phyloP scores from a whole-genome alignment of 2,113 vertebrate genomes.

The Capricornis sumatraensis region DNA sequence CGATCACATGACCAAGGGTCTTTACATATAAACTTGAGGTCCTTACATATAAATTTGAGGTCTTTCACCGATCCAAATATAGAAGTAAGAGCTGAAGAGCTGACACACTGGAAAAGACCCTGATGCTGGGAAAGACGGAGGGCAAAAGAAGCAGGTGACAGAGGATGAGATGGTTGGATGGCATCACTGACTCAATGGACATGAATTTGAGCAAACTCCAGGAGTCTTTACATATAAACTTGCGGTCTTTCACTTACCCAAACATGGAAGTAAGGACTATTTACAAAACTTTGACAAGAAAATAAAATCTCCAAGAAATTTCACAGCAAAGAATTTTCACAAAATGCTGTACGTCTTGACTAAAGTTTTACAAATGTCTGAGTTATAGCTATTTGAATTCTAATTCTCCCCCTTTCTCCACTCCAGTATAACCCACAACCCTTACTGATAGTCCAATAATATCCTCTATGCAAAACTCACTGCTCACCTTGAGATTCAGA shows the following conservation, averaged over 20 bases:
- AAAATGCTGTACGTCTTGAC: conserved; percentile 56
- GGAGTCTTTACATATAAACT: conserved; percentile 42
- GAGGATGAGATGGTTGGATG: background rate
- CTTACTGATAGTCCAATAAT: conserved; percentile 29
- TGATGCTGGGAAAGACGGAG: background rate
- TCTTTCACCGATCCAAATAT: conserved; percentile 56
- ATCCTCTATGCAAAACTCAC: conserved; percentile 39
- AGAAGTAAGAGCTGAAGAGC: conserved; percentile 45
- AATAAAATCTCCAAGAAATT: conserved; percentile 50
- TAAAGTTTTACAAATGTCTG: conserved; percentile 47
- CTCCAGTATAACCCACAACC: background rate
- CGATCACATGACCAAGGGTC: conserved; percentile 59
- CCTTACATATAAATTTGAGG: background rate
- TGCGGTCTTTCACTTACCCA: background rate
- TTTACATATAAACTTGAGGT: background rate
- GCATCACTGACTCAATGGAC: background rate
- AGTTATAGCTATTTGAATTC: conserved; percentile 57
- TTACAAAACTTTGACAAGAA: conserved; percentile 69
- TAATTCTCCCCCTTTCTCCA: conserved; percentile 26
- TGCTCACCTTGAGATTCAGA: conserved; percentile 7
- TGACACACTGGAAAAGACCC: background rate
- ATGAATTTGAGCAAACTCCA: background rate
- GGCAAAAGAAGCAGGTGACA: background rate
- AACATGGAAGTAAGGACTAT: background rate
- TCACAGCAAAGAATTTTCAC: conserved; percentile 37